These are phyloP conservation scores for Drosophila trapezifrons DNA, from an alignment of 1,140 invertebrate species.

Conservation along the genomic window DNA sequence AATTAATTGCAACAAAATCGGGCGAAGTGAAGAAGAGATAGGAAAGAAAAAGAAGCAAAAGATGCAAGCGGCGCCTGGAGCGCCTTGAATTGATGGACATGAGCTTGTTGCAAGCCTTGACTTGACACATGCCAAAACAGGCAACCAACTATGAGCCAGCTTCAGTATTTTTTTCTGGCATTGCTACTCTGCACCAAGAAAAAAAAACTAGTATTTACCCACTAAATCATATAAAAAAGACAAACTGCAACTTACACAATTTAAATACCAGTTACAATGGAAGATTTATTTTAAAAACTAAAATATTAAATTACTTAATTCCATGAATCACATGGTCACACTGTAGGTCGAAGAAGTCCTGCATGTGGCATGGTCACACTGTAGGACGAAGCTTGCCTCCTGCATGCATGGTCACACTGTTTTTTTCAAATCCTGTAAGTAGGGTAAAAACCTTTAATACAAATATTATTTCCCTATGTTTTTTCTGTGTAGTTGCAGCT, in stretches of 20 bases:
- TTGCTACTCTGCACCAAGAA: not conserved
- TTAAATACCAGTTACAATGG: not conserved
- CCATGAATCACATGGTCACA: too few relatives aligned
- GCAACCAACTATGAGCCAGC: constrained; percentile 68
- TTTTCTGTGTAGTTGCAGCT: constrained; percentile 11
- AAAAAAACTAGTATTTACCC: not conserved
- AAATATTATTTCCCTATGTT: not conserved
- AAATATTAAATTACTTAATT: too few relatives aligned
- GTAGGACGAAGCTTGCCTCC: not conserved
- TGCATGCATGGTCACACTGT: not conserved
- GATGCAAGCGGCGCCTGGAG: constrained; percentile 56
- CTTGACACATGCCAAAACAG: constrained; percentile 83
- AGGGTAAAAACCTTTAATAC: not conserved
- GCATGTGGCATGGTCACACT: not conserved
- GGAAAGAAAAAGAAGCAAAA: constrained; percentile 14
- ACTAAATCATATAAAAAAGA: not conserved
- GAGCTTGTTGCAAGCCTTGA: constrained; percentile 54
- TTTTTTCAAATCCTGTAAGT: not conserved
- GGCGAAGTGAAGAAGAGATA: constrained; percentile 5
- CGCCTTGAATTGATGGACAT: constrained; percentile 75
- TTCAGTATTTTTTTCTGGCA: constrained; percentile 37
- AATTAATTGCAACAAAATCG: constrained; percentile 74
- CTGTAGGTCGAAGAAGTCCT: not conserved
- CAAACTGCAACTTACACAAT: not conserved
- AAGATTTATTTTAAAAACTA: too few relatives aligned